Evolutionary conservation across 1,140 invertebrate genomes (phyloP), one percentile per base, ranked within the genome.

Genomic region (Drosophila carrolli): DNA sequence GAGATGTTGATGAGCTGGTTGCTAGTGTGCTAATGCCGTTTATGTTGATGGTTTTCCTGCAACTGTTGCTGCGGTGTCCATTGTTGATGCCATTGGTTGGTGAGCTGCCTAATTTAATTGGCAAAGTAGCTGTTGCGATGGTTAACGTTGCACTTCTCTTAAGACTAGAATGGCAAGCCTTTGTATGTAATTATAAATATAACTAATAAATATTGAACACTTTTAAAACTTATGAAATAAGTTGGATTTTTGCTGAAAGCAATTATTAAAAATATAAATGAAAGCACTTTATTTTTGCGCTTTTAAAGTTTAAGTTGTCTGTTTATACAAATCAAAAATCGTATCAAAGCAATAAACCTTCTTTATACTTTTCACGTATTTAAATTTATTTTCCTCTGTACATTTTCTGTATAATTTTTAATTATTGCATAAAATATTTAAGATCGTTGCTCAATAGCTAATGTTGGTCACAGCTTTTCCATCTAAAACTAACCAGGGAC

Each of bases 1-100:
- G 65, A 70, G 65, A 58, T 50, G 51, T 41, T 43, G 51, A 71
- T 48, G 67, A 57, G 63, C 63, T 71, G 48, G 67, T 53, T 68
- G 63, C 35, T 14, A 29, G 35, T 32, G 41, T 38, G 50, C 50
- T 67, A 67, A 70, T 67, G 48, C 62, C 29, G 37, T 53, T 40
- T 38, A 29, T 67, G 35, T 40, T 56, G 58, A 37, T 53, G 14
- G 1, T 61, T 37, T 16, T 51, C 23, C 48, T 35, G 37, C 51
- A 48, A 70, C 63, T 35, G 43, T 71, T 57, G 43, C 68, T 72
- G 66, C 51, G 65, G 44, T 57, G 51, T 56, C 19, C 65, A 27
- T 57, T 57, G 51, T 40, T 70, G 35, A 70, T 71, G 63, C 38
- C 35, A 7, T n/a, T 38, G 62, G 41, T 13, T 37, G 9, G 50